These are phyloP conservation scores for Drosophila ohnishii DNA, from an alignment of 1,140 invertebrate genomes.

Conservation along the genomic window DNA sequence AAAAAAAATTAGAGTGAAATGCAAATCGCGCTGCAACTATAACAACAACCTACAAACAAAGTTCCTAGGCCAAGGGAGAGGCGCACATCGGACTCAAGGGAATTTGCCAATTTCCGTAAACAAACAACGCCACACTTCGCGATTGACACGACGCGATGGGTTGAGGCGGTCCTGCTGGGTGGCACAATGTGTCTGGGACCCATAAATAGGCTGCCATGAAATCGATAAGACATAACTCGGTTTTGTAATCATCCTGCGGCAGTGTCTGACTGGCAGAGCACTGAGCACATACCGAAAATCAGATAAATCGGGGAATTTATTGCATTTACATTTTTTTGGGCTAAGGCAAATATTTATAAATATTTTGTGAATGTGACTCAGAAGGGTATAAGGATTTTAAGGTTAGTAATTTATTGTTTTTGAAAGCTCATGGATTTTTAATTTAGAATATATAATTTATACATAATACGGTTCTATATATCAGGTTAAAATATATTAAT, in stretches of 20 bases:
- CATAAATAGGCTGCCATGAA: constrained; percentile 60
- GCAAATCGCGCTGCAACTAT: constrained; percentile 72
- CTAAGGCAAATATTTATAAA: not conserved
- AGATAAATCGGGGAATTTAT: constrained; percentile 24
- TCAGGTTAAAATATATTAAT: too few relatives aligned
- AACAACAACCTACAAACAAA: constrained; percentile 82
- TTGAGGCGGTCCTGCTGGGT: constrained; percentile 2
- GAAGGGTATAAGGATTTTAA: too few relatives aligned
- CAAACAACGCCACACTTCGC: constrained; percentile 35
- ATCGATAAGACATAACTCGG: constrained; percentile 59
- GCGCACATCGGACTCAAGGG: constrained; percentile 1
- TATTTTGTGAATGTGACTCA: not conserved
- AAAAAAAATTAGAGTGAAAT: constrained; percentile 50
- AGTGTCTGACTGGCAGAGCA: constrained; percentile 27
- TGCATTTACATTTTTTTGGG: not conserved
- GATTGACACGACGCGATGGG: constrained; percentile 33
- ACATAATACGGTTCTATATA: not conserved
- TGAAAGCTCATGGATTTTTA: not conserved
- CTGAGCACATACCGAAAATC: constrained; percentile 12
- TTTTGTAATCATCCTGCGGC: constrained; percentile 41
- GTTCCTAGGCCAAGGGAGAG: not conserved
- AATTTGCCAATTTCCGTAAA: constrained; percentile 56
- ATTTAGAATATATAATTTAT: not conserved
- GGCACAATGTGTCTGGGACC: constrained; percentile 25
- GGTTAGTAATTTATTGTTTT: not conserved